These are phyloP conservation scores for Epizoanthus illoricatus DNA, from an alignment of 92 coral and sea anemone species.

Conservation along the genomic window DNA sequence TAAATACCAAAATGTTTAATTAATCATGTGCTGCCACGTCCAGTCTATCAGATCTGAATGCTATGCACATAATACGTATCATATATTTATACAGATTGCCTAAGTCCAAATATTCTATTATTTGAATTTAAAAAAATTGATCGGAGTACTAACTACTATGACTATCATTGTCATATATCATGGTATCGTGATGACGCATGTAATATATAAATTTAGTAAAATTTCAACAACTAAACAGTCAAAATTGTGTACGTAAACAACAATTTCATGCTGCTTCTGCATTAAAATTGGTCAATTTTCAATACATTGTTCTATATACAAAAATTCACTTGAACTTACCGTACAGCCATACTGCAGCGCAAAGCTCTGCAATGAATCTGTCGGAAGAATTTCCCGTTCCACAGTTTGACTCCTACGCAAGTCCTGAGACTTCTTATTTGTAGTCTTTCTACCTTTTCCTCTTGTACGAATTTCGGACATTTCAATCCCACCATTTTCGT, in stretches of 20 bases:
- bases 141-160: no score
- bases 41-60: not conserved
- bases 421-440: conserved; percentile 48
- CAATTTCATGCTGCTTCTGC: not conserved
- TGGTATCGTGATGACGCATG: not conserved
- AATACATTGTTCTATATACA: not conserved
- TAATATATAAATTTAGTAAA: not conserved
- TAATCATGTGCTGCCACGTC: not conserved
- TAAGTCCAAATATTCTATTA: not conserved
- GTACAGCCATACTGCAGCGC: conserved; percentile 96
- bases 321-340: conserved; percentile 53
- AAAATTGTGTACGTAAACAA: not conserved
- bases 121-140: no score
- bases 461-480: conserved; percentile 92
- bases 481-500: conserved; percentile 73
- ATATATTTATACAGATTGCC: not conserved
- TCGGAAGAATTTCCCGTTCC: conserved; percentile 74
- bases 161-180: no score
- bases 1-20: no score
- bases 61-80: not conserved
- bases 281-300: not conserved
- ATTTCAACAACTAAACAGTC: not conserved
- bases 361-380: conserved; percentile 83
- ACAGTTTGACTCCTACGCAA: conserved; percentile 72
- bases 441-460: conserved; percentile 57